Evolutionary conservation across 2,888 invertebrate genomes (phyloP).

Genomic region (Adelognathus sp.): DNA sequence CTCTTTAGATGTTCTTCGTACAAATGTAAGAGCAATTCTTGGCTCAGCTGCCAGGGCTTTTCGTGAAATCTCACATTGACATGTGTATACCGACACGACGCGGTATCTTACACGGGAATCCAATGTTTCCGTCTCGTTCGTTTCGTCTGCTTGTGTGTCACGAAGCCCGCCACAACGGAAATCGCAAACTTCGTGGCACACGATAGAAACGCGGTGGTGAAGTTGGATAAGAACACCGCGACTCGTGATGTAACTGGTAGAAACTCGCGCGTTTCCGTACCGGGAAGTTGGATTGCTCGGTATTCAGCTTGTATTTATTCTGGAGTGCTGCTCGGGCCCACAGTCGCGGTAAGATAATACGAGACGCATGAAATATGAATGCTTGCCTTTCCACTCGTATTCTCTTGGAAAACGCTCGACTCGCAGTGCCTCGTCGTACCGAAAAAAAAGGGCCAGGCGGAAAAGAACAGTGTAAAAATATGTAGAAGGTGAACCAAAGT

Average conservation of each 20-base stretch:
- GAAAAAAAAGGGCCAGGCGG: conserved; percentile 24
- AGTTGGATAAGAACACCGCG: conserved; percentile 58
- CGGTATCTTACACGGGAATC: conserved; percentile 45
- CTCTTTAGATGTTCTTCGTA: not conserved
- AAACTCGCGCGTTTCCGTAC: conserved; percentile 26
- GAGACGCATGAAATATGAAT: conserved; percentile 63
- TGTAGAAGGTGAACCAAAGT: not conserved
- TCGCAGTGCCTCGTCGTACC: not conserved
- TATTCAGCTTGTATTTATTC: conserved; percentile 66
- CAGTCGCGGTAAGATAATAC: conserved; percentile 59
- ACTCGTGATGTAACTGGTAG: conserved; percentile 39
- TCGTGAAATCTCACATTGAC: conserved; percentile 42
- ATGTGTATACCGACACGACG: conserved; percentile 36
- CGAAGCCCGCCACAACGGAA: conserved; percentile 1
- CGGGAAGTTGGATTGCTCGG: conserved; percentile 60
- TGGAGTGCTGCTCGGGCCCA: conserved; percentile 27
- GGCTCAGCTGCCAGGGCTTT: conserved; percentile 20
- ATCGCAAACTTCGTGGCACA: conserved; percentile 59
- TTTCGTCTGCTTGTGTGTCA: not conserved
- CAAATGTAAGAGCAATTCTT: not conserved
- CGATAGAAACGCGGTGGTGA: conserved; percentile 36
- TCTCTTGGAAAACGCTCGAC: conserved; percentile 54
- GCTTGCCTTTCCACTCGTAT: conserved; percentile 43
- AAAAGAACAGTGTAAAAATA: conserved; percentile 50
- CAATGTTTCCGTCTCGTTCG: conserved; percentile 37